phyloP scores from a whole-genome alignment of 2,113 vertebrate genomes.

The Gymnocephalus cernua region DNA sequence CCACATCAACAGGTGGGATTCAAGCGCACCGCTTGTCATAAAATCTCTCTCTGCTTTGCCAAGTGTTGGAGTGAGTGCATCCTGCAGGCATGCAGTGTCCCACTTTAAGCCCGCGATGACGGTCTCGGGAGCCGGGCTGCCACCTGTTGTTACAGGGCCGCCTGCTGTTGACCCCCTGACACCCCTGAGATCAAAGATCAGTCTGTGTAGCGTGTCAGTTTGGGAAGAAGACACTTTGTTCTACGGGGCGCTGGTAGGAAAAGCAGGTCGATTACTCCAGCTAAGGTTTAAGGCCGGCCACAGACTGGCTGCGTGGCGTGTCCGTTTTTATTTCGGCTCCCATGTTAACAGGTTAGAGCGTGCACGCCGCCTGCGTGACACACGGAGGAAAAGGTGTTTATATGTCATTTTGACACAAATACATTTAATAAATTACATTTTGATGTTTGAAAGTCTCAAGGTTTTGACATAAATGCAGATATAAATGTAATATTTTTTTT shows the following conservation, averaged over 20 bases:
- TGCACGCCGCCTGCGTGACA: too few species aligned
- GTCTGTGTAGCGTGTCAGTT: conserved; percentile 35
- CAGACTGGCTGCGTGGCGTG: too few species aligned
- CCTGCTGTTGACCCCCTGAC: conserved; percentile 43
- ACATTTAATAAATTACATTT: too few species aligned
- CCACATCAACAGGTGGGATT: conserved; percentile 43
- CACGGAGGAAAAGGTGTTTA: too few species aligned
- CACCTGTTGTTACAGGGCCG: conserved; percentile 52
- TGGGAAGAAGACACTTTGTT: not conserved
- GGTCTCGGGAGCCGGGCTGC: conserved; percentile 21
- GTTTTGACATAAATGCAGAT: too few species aligned
- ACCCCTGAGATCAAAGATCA: conserved; percentile 51
- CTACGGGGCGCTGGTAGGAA: not conserved
- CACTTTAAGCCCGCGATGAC: conserved; percentile 34
- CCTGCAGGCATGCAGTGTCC: conserved; percentile 50
- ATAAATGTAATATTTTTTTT: too few species aligned
- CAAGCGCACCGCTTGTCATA: conserved; percentile 34
- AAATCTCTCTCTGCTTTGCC: conserved; percentile 50
- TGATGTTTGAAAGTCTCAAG: too few species aligned
- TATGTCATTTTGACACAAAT: too few species aligned
- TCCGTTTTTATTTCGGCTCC: too few species aligned
- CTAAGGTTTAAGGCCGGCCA: conserved; percentile 11
- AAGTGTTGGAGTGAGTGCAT: conserved; percentile 47
- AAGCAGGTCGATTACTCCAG: conserved; percentile 17
- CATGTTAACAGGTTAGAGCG: too few species aligned